Conservation (phyloP, 23 tunicate species). For the Clavelina lepadiformis region DNA sequence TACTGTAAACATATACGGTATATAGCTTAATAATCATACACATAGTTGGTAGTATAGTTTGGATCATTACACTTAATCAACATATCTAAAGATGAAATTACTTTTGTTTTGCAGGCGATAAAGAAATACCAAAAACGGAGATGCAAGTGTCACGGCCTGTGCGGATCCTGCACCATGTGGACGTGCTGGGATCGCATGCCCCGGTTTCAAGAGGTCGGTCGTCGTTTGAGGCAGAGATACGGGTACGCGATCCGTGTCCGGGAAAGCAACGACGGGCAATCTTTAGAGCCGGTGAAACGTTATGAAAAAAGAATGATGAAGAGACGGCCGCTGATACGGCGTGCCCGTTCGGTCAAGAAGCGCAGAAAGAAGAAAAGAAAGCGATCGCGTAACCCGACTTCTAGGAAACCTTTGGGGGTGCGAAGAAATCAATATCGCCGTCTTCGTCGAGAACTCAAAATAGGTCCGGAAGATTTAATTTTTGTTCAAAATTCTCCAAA, state of each 20-base stretch:
- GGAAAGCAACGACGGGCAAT: slow-evolving; percentile 20
- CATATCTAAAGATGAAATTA: too few species aligned
- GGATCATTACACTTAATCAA: too few species aligned
- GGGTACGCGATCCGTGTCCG: slow-evolving; percentile 42
- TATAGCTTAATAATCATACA: too few species aligned
- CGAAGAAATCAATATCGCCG: not conserved
- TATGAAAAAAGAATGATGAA: not conserved
- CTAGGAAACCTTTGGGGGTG: not conserved
- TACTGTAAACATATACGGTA: too few species aligned
- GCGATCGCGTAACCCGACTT: not conserved
- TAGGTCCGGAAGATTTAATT: slow-evolving; percentile 17
- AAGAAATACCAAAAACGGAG: slow-evolving; percentile 18
- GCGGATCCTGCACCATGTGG: slow-evolving; percentile 50
- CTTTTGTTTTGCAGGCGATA: slow-evolving; percentile 48
- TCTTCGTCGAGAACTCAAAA: not conserved
- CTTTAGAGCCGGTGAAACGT: slow-evolving; percentile 9
- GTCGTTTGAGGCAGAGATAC: slow-evolving; percentile 24
- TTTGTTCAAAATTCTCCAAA: slow-evolving; percentile 44
- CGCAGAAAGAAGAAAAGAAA: not conserved
- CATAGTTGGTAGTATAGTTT: too few species aligned
- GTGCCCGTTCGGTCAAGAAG: slow-evolving; percentile 1
- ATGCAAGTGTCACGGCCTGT: slow-evolving; percentile 69
- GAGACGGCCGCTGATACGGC: not conserved
- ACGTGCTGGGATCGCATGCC: slow-evolving; percentile 63
- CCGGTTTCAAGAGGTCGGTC: slow-evolving; percentile 25